Evolutionary conservation across 2,888 invertebrate genomes (phyloP), one percentile per base, ranked within the genome.

Genomic region (Drosophila aldrichi): DNA sequence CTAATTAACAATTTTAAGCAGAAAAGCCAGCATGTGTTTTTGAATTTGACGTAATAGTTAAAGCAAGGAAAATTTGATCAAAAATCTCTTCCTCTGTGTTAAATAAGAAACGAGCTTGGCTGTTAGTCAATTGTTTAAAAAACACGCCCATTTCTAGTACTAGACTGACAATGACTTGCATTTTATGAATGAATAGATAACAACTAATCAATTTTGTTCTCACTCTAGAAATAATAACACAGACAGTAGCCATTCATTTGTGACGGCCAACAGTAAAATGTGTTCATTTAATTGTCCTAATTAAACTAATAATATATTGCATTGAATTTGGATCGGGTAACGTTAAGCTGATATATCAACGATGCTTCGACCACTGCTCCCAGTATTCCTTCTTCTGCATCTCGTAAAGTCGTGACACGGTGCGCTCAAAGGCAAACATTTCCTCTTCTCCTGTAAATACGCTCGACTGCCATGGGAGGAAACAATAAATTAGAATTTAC

Each of bases 381-480:
- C 99, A 99, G 93, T 99, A 99, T 78, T 97, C 96, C 61, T 96
- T 95, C 0, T 97, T 97, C 93, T 98, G 98, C 99, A 99, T 99
- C 94, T 99, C 98, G 79, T 96, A 95, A 40, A 99, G 94, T 75
- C 99, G 94, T 0, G 99, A 99, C 32, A 98, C 93, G 25, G 99
- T 98, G 9, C 99, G 94, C 88, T 98, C 98, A 91, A 97, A 98
- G 1, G 99, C 99, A 93, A 99, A 99, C 88, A 98, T 94, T 94
- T 99, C 99, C 93, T 99, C 99, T 92, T 98, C 98, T 0, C 99
- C 99, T 1, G 98, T 98, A 90, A 99, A 99, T 81, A 99, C 96
- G 89, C 97, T 98, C 5, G 98, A 96, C 76, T 95, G 32, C 0
- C 2, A 29, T 18, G 18, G 3, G 16, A 38, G 95, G 22, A 96